Percentiles rank a stretch among this genome's conserved stretches.
Evolutionary conservation across 2,888 invertebrate genomes (phyloP).

Genomic region (Sarcophaga subvicina): DNA sequence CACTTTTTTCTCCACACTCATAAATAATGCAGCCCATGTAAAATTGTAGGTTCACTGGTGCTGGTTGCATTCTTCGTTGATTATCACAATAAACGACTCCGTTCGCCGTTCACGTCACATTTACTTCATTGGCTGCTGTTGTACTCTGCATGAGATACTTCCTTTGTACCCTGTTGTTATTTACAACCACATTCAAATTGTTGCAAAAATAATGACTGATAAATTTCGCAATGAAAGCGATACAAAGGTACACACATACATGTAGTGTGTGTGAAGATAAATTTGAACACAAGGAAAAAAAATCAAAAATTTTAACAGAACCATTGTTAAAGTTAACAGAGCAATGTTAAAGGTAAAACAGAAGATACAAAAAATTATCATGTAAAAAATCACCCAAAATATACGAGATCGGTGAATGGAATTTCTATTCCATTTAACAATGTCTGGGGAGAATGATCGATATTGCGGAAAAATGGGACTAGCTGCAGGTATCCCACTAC

Average conservation of each 20-base stretch:
- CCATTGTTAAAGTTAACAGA: too few relatives aligned
- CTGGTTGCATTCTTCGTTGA: conserved; percentile 24
- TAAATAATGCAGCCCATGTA: conserved; percentile 43
- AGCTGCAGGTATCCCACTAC: too few relatives aligned
- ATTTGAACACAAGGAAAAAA: too few relatives aligned
- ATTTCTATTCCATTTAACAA: too few relatives aligned
- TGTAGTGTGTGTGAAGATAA: neutral
- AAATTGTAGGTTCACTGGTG: neutral
- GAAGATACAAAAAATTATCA: conserved; percentile 22
- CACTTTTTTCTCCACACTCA: conserved; percentile 40
- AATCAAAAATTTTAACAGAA: too few relatives aligned
- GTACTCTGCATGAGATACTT: neutral
- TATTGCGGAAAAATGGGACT: too few relatives aligned
- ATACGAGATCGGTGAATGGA: too few relatives aligned
- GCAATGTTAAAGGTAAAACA: neutral
- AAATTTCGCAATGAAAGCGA: conserved; percentile 50
- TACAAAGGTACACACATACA: conserved; percentile 35
- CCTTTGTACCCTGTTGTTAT: conserved; percentile 33
- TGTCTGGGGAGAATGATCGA: too few relatives aligned
- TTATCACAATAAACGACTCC: conserved; percentile 47
- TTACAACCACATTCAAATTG: conserved; percentile 34
- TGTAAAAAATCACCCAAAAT: too few relatives aligned
- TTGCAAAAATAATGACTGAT: conserved; percentile 46
- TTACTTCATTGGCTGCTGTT: conserved; percentile 7
- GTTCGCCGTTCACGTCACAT: conserved; percentile 11